These are phyloP conservation scores for Urosaurus nigricauda DNA, from an alignment of 2,797 vertebrate genomes.

Conservation along the genomic window DNA sequence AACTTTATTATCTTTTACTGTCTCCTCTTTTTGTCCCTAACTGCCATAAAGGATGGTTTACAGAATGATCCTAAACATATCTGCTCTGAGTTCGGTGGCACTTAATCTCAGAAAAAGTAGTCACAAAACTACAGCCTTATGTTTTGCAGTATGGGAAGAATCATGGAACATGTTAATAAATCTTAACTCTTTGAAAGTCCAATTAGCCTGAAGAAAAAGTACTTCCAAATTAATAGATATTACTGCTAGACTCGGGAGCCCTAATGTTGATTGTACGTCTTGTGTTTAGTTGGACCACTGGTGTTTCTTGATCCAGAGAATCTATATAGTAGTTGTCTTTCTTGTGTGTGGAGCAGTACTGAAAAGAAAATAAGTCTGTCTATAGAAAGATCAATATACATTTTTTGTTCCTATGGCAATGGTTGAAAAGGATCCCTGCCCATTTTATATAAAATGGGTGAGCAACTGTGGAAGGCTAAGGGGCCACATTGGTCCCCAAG, in stretches of 20 bases:
- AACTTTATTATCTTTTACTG: not conserved
- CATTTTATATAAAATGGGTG: not conserved
- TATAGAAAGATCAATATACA: not conserved
- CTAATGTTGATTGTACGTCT: not conserved
- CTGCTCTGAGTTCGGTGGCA: not conserved
- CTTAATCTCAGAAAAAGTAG: not conserved
- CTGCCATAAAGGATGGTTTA: not conserved
- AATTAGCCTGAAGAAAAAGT: not conserved
- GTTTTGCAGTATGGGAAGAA: not conserved
- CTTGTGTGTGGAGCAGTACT: no score
- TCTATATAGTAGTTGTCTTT: not conserved
- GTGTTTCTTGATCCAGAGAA: not conserved
- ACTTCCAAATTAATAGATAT: not conserved
- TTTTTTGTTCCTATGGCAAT: not conserved
- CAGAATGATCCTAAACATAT: not conserved
- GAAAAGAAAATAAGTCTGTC: not conserved
- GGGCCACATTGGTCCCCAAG: no score
- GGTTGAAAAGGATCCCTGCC: not conserved
- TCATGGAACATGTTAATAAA: not conserved
- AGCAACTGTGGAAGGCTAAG: no score
- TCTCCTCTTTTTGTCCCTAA: not conserved
- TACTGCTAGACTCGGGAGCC: not conserved
- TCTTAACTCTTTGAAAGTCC: not conserved
- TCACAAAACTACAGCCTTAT: not conserved
- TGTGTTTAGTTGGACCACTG: not conserved